Evolutionary conservation across 2,113 vertebrate species (phyloP), one percentile per base, ranked within the genome.

Genomic region (Hyperopisus bebe): DNA sequence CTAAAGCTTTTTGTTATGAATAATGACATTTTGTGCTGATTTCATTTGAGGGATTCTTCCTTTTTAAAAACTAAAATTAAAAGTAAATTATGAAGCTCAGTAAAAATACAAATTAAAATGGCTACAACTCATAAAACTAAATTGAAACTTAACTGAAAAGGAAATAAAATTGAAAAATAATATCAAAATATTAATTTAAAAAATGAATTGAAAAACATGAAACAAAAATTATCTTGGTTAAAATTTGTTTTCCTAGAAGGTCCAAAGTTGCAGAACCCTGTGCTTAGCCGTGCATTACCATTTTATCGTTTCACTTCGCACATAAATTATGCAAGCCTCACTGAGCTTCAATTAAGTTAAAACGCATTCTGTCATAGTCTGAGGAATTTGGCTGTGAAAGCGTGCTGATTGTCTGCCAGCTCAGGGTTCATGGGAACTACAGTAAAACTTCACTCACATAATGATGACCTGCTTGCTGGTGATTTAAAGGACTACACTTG

Each of bases 381-480:
- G 35, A 89, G 70, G 70, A 82, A 89, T 89, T 19, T 80, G 48
- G 74, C 35, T 58, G 88, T 44, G 31, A 89, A 82, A 82, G 48
- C 88, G 24, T 21, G 17, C 8, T 15, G 17, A 48, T 50, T 82
- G 31, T 3, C 47, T 82, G 88, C 70, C 70, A 51, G 55, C 19
- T 66, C 9, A 5, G 17, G 74, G 47, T 39, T 82, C 50, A 35
- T 44, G 88, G 47, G 77, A 83, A 89, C 70, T 53, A 50, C 70
- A 48, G 17, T 48, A 17, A 46, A 89, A 24, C 47, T 13, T 39
- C 42, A 15, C 50, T 80, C 24, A 5, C 31, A 62, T 66, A 62
- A 46, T 39, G 15, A 87, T 35, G 47, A 35, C 27, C 50, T 53
- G 47, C 88, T 51, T 19, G 62, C 17, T 35, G 3, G 47, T 80